Percentiles rank a stretch among this genome's conserved stretches.
Conservation (phyloP, 1,140 invertebrate genomes). For the Dolichoris vasculosae region DNA sequence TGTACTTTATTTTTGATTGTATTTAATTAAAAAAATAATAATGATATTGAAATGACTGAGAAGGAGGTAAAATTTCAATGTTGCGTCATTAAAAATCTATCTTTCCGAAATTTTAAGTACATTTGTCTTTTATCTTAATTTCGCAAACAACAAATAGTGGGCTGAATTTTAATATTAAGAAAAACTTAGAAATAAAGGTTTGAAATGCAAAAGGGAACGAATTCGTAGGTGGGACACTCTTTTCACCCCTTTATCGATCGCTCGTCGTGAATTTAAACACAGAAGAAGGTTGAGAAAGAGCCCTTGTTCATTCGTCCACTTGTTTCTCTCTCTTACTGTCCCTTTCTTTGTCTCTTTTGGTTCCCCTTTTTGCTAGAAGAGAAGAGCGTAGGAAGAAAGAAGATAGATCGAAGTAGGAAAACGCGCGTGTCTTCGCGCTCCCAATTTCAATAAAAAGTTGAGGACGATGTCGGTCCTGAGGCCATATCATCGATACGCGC, state of each 20-base stretch:
- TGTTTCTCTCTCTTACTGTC: too few relatives aligned
- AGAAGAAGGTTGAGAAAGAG: background rate
- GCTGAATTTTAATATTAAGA: conserved; percentile 28
- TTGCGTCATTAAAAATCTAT: background rate
- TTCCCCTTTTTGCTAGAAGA: background rate
- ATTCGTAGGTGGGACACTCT: conserved; percentile 49
- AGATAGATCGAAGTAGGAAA: conserved; percentile 19
- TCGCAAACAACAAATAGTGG: background rate
- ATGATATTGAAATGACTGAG: too few relatives aligned
- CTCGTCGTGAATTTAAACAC: conserved; percentile 32
- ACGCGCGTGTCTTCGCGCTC: too few relatives aligned
- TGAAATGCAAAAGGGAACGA: conserved; percentile 51
- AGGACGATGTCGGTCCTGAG: background rate
- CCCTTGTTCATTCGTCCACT: background rate
- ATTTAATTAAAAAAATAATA: too few relatives aligned
- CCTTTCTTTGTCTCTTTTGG: background rate
- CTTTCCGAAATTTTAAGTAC: background rate
- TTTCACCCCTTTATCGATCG: conserved; percentile 36
- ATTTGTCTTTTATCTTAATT: background rate
- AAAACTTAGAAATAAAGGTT: conserved; percentile 32
- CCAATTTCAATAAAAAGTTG: background rate
- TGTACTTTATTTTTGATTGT: too few relatives aligned
- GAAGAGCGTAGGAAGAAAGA: background rate
- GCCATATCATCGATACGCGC: background rate
- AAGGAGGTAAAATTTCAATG: background rate